Percentiles rank a stretch among this genome's conserved stretches.
phyloP scores from a whole-genome alignment of 2,797 vertebrate species.

The Chelon auratus region DNA sequence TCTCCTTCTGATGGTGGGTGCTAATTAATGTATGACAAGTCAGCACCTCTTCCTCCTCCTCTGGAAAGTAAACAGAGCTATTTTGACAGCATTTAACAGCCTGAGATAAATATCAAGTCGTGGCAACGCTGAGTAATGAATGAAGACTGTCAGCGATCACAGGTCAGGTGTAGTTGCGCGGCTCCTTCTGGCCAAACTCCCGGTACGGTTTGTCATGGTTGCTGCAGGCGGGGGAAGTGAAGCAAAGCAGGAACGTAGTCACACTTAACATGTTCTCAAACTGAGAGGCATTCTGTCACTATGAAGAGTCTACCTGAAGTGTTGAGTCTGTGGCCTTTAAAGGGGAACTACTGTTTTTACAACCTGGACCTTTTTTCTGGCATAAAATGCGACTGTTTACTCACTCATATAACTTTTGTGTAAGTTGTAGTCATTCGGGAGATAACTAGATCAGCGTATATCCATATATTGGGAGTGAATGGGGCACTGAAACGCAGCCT shows the following conservation, averaged over 20 bases:
- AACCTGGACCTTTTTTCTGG: too few species aligned
- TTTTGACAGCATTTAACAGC: conserved; percentile 16
- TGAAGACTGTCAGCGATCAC: conserved; percentile 16
- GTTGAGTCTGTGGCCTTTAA: too few species aligned
- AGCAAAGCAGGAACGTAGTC: conserved; percentile 43
- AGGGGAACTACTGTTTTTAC: too few species aligned
- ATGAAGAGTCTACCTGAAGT: background rate
- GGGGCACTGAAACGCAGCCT: too few species aligned
- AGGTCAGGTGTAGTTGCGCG: conserved; percentile 38
- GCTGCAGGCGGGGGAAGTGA: conserved; percentile 45
- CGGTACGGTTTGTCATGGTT: conserved; percentile 36
- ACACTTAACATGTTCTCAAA: conserved; percentile 45
- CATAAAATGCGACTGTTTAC: too few species aligned
- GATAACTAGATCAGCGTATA: too few species aligned
- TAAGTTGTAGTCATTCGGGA: too few species aligned
- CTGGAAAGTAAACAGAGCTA: conserved; percentile 13
- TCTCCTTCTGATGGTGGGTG: background rate
- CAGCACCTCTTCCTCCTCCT: too few species aligned
- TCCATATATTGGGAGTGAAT: too few species aligned
- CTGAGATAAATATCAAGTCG: conserved; percentile 32
- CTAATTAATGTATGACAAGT: conserved; percentile 30
- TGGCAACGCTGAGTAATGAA: conserved; percentile 2
- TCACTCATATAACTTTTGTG: too few species aligned
- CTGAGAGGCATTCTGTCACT: conserved; percentile 14
- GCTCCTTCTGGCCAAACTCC: conserved; percentile 34